Percentiles rank a stretch among this genome's conserved stretches.
These are phyloP conservation scores for Helicorthomorpha holstii DNA, from an alignment of 1,140 invertebrate genomes.

Conservation along the genomic window DNA sequence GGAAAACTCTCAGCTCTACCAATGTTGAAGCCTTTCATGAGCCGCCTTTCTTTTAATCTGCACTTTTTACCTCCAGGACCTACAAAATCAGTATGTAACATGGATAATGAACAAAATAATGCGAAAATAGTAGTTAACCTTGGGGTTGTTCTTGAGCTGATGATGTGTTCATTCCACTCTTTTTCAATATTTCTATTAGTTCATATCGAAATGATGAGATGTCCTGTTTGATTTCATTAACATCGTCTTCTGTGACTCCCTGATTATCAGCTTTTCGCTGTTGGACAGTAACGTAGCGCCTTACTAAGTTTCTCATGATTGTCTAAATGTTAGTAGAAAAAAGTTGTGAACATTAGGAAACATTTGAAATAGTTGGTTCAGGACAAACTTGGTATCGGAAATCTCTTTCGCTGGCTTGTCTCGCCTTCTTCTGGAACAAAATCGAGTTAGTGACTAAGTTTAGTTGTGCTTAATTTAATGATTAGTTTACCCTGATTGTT, in stretches of 20 bases:
- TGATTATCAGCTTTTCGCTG: slow-evolving; percentile 59
- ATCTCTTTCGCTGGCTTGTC: neutral
- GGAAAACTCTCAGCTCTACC: slow-evolving; percentile 54
- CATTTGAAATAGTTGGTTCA: neutral
- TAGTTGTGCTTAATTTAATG: neutral
- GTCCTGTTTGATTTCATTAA: slow-evolving; percentile 90
- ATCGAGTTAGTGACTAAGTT: neutral
- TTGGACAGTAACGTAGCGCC: slow-evolving; percentile 65
- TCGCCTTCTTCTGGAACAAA: neutral
- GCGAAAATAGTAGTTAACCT: slow-evolving; percentile 19
- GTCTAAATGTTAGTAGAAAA: slow-evolving; percentile 23
- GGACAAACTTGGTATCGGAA: neutral
- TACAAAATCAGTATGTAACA: slow-evolving; percentile 19
- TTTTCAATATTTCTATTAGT: slow-evolving; percentile 66
- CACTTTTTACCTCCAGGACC: slow-evolving; percentile 59
- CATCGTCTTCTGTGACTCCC: slow-evolving; percentile 83
- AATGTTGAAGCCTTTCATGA: slow-evolving; percentile 79
- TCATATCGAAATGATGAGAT: slow-evolving; percentile 72
- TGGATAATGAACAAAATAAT: slow-evolving; percentile 22
- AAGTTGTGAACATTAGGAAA: neutral
- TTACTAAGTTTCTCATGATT: slow-evolving; percentile 57
- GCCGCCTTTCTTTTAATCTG: slow-evolving; percentile 59
- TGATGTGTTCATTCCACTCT: slow-evolving; percentile 49
- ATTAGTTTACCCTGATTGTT: neutral
- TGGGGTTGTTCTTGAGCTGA: neutral